These are phyloP conservation scores for Theretra japonica DNA, from an alignment of 2,888 invertebrate genomes.

Conservation along the genomic window DNA sequence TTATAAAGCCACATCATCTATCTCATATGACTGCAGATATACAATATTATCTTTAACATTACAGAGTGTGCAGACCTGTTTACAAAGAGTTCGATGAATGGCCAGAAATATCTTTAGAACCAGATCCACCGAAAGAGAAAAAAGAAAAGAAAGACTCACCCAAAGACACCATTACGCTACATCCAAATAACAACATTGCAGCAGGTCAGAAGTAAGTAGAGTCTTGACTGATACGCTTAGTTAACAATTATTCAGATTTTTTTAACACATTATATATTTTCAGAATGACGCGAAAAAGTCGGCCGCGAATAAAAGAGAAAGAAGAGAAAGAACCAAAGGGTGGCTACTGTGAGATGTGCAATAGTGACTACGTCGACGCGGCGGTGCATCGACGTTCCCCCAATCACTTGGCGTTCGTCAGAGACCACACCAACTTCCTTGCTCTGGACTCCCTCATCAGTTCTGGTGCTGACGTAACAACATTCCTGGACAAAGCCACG, in stretches of 20 bases:
- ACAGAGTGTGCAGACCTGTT: slow-evolving; percentile 85
- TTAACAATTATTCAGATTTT: background rate
- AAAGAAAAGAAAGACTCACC: slow-evolving; percentile 63
- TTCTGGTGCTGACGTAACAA: slow-evolving; percentile 87
- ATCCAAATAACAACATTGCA: slow-evolving; percentile 49
- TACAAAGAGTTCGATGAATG: slow-evolving; percentile 87
- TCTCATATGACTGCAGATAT: slow-evolving; percentile 39
- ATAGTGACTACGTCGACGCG: slow-evolving; percentile 88
- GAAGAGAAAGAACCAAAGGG: slow-evolving; percentile 76
- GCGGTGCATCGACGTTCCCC: slow-evolving; percentile 89
- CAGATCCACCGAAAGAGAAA: slow-evolving; percentile 70
- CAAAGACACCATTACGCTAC: slow-evolving; percentile 53
- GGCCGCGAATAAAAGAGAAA: slow-evolving; percentile 75
- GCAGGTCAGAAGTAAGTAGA: slow-evolving; percentile 66
- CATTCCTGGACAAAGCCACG: slow-evolving; percentile 87
- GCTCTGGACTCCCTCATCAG: slow-evolving; percentile 89
- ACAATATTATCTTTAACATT: slow-evolving; percentile 45
- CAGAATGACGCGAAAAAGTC: slow-evolving; percentile 85
- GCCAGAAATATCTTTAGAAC: slow-evolving; percentile 83
- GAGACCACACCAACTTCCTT: slow-evolving; percentile 90
- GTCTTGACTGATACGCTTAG: background rate
- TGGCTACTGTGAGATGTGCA: slow-evolving; percentile 93
- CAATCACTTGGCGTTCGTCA: slow-evolving; percentile 89
- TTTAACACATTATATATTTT: slow-evolving; percentile 41
- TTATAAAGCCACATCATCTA: slow-evolving; percentile 47